phyloP scores from a whole-genome alignment of 1,140 invertebrate species.

The Drosophila athabasca region DNA sequence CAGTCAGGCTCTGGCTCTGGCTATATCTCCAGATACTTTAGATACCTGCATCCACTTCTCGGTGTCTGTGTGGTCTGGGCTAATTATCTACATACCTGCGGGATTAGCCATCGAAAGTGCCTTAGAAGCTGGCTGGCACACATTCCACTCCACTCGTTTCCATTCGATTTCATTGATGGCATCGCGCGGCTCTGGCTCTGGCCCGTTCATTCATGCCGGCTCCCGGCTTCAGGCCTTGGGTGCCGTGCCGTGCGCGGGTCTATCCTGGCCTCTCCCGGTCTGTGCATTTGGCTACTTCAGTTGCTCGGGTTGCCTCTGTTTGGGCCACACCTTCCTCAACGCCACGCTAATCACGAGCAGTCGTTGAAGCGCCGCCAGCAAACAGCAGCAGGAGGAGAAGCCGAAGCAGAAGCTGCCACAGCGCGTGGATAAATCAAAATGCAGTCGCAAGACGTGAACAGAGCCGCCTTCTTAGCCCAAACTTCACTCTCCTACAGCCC shows the following conservation, averaged over 20 bases:
- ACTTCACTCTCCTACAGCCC: background rate
- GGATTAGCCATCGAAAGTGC: slow-evolving; percentile 63
- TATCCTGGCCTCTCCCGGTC: slow-evolving; percentile 24
- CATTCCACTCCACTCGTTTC: slow-evolving; percentile 47
- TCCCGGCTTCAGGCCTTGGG: slow-evolving; percentile 17
- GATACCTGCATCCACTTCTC: background rate
- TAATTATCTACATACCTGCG: slow-evolving; percentile 61
- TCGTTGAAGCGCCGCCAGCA: slow-evolving; percentile 43
- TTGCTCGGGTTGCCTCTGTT: slow-evolving; percentile 69
- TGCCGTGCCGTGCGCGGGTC: slow-evolving; percentile 9
- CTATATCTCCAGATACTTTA: no score
- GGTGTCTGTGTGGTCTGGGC: slow-evolving; percentile 58
- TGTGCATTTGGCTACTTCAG: slow-evolving; percentile 74
- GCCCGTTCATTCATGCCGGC: slow-evolving; percentile 60
- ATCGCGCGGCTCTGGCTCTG: slow-evolving; percentile 37
- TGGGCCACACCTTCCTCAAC: slow-evolving; percentile 76
- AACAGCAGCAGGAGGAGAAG: slow-evolving; percentile 36
- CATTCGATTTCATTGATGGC: slow-evolving; percentile 73
- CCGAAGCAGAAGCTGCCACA: slow-evolving; percentile 40
- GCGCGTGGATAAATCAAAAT: slow-evolving; percentile 82
- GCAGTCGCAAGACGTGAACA: slow-evolving; percentile 62
- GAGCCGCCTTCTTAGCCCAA: slow-evolving; percentile 45
- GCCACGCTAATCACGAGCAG: slow-evolving; percentile 76
- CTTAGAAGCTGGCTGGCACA: slow-evolving; percentile 66
- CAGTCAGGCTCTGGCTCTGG: no score